Conservation (phyloP, 2,888 invertebrate genomes). For the Drosophila setosimentum region DNA sequence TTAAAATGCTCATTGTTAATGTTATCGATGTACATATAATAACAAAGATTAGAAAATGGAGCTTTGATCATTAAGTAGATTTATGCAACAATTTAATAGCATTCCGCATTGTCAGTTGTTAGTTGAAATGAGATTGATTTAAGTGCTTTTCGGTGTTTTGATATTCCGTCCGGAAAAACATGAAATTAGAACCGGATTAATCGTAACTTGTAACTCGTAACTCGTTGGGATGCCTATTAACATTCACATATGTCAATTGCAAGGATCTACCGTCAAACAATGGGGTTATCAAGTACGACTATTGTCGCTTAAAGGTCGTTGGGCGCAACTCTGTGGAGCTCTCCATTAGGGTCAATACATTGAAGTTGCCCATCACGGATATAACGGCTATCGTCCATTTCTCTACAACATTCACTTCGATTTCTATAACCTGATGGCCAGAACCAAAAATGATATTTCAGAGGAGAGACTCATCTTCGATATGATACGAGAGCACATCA, state of each 20-base stretch:
- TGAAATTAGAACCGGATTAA: no score
- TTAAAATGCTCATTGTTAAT: background rate
- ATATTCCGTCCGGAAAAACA: no score
- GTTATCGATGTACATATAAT: background rate
- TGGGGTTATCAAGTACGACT: constrained; percentile 53
- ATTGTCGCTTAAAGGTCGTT: constrained; percentile 66
- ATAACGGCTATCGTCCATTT: no score
- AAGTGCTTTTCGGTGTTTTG: background rate
- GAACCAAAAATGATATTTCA: no score
- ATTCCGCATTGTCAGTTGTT: constrained; percentile 1
- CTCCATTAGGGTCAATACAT: constrained; percentile 46
- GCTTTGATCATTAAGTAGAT: background rate
- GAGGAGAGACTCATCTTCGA: no score
- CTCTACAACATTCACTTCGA: no score
- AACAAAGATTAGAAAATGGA: background rate
- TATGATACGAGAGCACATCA: no score
- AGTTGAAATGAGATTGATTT: constrained; percentile 27
- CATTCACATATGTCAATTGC: constrained; percentile 70
- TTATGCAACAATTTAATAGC: background rate
- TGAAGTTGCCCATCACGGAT: constrained; percentile 55
- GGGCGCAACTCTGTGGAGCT: constrained; percentile 65
- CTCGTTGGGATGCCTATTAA: constrained; percentile 43
- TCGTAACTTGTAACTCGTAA: background rate
- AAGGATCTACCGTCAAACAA: constrained; percentile 52
- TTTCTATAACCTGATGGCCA: no score